phyloP scores from a whole-genome alignment of 2,888 invertebrate species.

The Euclidia mi region DNA sequence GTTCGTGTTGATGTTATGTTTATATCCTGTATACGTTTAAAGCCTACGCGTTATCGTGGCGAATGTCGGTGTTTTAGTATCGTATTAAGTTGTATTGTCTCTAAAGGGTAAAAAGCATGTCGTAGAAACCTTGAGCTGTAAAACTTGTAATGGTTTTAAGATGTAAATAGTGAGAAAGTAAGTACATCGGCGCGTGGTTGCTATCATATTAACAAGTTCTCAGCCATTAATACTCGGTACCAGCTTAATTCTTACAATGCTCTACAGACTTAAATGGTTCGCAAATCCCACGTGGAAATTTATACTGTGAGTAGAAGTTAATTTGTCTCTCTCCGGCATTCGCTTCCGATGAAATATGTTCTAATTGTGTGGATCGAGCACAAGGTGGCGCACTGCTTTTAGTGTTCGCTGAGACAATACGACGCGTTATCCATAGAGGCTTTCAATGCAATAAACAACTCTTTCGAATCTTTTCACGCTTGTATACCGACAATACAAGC shows the following conservation, averaged over 20 bases:
- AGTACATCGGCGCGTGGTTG: slow-evolving; percentile 45
- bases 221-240: slow-evolving; percentile 45
- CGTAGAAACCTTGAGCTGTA: slow-evolving; percentile 28
- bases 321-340: neutral
- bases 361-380: no score
- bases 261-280: slow-evolving; percentile 40
- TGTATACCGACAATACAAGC: no score
- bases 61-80: slow-evolving; percentile 19
- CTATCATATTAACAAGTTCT: slow-evolving; percentile 49
- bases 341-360: neutral
- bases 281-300: slow-evolving; percentile 35
- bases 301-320: slow-evolving; percentile 21
- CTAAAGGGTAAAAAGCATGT: slow-evolving; percentile 22
- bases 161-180: slow-evolving; percentile 42
- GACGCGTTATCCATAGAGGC: no score
- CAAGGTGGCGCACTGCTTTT: no score
- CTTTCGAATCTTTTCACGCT: no score
- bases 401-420: no score
- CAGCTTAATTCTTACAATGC: slow-evolving; percentile 45
- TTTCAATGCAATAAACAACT: no score
- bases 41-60: slow-evolving; percentile 8
- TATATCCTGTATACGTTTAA: slow-evolving; percentile 18
- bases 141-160: slow-evolving; percentile 28
- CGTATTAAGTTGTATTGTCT: slow-evolving; percentile 16
- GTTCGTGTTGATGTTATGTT: slow-evolving; percentile 17